Percentiles rank a stretch among this genome's conserved stretches.
Conservation (phyloP, 2,113 vertebrate species). For the Trematomus loennbergii region DNA sequence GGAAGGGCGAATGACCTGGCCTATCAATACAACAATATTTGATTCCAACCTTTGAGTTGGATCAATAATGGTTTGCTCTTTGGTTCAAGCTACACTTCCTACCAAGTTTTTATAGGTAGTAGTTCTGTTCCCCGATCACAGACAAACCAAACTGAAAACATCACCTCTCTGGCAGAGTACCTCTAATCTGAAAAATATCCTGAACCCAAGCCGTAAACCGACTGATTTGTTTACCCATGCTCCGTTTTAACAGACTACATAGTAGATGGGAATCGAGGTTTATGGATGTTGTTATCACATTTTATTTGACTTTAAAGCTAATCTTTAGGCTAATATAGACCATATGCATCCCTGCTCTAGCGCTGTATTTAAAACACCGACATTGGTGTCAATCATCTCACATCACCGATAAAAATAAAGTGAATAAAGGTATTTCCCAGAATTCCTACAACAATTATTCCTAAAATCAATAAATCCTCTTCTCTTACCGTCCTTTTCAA, state of each 20-base stretch:
- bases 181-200: too few species aligned
- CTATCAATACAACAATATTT: too few species aligned
- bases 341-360: not conserved
- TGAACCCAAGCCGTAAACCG: too few species aligned
- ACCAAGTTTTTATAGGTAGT: too few species aligned
- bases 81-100: too few species aligned
- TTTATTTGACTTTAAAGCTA: not conserved
- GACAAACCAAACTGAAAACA: too few species aligned
- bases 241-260: not conserved
- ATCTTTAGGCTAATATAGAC: too few species aligned
- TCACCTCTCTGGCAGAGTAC: too few species aligned
- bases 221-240: not conserved
- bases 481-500: not conserved
- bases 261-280: not conserved
- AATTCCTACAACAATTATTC: not conserved
- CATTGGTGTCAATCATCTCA: not conserved
- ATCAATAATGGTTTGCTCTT: too few species aligned
- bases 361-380: not conserved
- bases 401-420: not conserved
- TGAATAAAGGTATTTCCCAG: not conserved
- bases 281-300: not conserved
- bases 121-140: too few species aligned
- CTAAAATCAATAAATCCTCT: conserved; percentile 12
- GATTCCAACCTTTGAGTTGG: too few species aligned
- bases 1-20: too few species aligned